Conservation (phyloP, 2,888 invertebrate genomes). For the Leptopterna dolabrata region DNA sequence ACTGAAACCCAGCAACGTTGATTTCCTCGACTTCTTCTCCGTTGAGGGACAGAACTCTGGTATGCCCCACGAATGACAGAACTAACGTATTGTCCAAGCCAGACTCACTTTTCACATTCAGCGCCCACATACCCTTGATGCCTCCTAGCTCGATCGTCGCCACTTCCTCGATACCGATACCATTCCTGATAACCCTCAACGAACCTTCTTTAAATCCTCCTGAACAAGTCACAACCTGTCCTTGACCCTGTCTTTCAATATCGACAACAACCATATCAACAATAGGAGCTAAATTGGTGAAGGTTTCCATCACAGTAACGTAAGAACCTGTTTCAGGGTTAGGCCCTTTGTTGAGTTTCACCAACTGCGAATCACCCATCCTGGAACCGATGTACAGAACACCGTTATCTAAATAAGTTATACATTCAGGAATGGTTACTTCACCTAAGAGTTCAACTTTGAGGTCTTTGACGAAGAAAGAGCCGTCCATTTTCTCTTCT, state of each 20-base stretch:
- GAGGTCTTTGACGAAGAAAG: conserved; percentile 84
- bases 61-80: conserved; percentile 96
- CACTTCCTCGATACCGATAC: conserved; percentile 98
- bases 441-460: conserved; percentile 93
- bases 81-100: conserved; percentile 90
- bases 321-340: conserved; percentile 86
- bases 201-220: conserved; percentile 98
- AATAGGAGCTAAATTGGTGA: conserved; percentile 97
- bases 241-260: conserved; percentile 95
- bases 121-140: conserved; percentile 98
- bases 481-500: conserved; percentile 81
- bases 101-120: conserved; percentile 73
- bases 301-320: conserved; percentile 94
- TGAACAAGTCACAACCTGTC: conserved; percentile 97
- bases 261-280: conserved; percentile 98
- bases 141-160: conserved; percentile 97
- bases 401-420: conserved; percentile 98
- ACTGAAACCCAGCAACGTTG: conserved; percentile 90
- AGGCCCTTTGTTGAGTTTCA: conserved; percentile 85
- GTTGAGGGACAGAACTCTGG: conserved; percentile 86
- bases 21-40: conserved; percentile 99
- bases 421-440: conserved; percentile 94
- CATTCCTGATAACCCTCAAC: conserved; percentile 95
- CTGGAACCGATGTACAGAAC: conserved; percentile 96
- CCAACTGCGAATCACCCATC: conserved; percentile 95